Conservation (phyloP, 2,888 invertebrate genomes). For the Azorinus chamasolen region DNA sequence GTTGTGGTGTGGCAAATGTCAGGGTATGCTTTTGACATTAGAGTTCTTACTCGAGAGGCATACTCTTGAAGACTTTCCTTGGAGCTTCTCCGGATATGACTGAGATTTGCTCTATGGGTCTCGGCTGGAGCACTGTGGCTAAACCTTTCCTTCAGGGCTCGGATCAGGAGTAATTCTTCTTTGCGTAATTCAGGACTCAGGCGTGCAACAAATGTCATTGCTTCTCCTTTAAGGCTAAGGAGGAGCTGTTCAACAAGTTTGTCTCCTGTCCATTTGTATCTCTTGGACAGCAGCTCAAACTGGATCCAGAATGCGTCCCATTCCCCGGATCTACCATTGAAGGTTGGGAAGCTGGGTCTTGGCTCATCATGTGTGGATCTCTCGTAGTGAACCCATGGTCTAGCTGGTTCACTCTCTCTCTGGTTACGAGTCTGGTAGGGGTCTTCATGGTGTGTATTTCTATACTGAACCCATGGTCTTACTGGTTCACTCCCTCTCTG, state of each 20-base stretch:
- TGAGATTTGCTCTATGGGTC: conserved; percentile 20
- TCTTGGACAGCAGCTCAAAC: not conserved
- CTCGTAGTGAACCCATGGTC: too few species aligned
- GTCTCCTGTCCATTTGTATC: not conserved
- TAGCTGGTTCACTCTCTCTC: too few species aligned
- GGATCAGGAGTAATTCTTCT: not conserved
- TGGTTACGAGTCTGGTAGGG: too few species aligned
- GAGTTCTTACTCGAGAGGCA: conserved; percentile 24
- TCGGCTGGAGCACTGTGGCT: conserved; percentile 17
- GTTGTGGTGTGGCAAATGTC: conserved; percentile 13
- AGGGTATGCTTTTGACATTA: conserved; percentile 29
- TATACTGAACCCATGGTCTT: too few species aligned
- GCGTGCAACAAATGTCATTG: not conserved
- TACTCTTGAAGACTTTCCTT: conserved; percentile 22
- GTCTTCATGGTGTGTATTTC: too few species aligned
- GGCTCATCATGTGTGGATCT: too few species aligned
- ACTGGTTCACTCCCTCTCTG: too few species aligned
- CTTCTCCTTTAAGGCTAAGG: not conserved
- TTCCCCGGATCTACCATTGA: not conserved
- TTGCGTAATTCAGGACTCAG: not conserved
- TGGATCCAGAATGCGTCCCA: conserved; percentile 6
- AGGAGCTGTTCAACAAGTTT: conserved; percentile 2
- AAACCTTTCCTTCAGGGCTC: too few species aligned
- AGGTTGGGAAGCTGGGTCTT: not conserved
- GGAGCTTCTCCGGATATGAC: conserved; percentile 6